Conservation (phyloP, 2,797 vertebrate species). For the Pteropus rufus region DNA sequence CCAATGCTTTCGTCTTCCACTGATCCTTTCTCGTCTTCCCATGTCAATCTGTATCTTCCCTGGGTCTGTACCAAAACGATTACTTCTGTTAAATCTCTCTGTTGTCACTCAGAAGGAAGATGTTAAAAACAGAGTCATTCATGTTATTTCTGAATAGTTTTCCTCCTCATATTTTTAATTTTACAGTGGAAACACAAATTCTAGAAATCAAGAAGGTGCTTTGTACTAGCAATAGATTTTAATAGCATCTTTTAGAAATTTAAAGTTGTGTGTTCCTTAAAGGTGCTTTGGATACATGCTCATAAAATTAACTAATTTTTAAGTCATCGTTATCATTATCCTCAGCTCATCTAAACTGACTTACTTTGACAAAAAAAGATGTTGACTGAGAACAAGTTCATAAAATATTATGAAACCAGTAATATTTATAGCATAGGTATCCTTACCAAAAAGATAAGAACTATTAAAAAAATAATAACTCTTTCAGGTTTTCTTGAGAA, state of each 20-base stretch:
- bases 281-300: neutral
- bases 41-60: neutral
- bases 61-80: neutral
- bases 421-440: neutral
- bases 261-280: neutral
- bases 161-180: neutral
- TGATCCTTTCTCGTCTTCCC: neutral
- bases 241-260: neutral
- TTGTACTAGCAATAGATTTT: neutral
- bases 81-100: neutral
- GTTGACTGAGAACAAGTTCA: neutral
- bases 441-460: neutral
- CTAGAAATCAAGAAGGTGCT: neutral
- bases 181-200: neutral
- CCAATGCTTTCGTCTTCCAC: neutral
- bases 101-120: neutral
- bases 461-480: neutral
- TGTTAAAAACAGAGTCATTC: neutral
- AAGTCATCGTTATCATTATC: neutral
- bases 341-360: neutral
- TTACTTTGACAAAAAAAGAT: neutral
- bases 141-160: neutral
- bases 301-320: neutral
- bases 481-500: neutral
- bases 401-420: neutral